Percentiles rank a stretch among this genome's conserved stretches.
Evolutionary conservation across 2,888 invertebrate species (phyloP).

Genomic region (Bellardia pandia): DNA sequence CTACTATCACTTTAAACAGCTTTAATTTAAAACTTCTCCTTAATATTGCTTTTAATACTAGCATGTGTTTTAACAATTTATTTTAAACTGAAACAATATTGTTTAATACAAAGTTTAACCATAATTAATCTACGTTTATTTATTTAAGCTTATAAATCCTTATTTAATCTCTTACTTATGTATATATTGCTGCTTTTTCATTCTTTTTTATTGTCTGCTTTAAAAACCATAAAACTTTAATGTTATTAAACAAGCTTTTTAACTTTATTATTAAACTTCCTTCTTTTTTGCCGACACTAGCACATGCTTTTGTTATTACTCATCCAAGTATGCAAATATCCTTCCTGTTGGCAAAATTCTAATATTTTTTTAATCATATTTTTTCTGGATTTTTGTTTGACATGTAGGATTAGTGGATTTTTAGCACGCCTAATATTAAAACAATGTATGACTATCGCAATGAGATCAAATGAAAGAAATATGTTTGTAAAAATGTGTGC

Average conservation of each 20-base stretch:
- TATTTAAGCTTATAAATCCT: neutral
- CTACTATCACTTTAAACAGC: too few species aligned
- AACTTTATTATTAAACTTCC: constrained; percentile 7
- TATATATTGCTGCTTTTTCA: neutral
- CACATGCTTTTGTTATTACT: constrained; percentile 1
- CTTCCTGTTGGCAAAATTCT: constrained; percentile 25
- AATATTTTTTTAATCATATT: neutral
- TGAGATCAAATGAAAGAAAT: constrained; percentile 15
- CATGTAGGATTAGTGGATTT: constrained; percentile 12
- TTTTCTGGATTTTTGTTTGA: neutral
- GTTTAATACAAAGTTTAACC: too few species aligned
- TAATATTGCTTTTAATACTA: too few species aligned
- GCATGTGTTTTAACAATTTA: too few species aligned
- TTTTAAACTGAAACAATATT: too few species aligned
- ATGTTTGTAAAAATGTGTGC: neutral
- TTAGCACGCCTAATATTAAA: constrained; percentile 51
- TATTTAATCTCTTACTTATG: neutral
- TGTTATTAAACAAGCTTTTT: constrained; percentile 22
- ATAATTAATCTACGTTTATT: neutral
- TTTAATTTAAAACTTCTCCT: too few species aligned
- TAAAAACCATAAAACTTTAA: constrained; percentile 29
- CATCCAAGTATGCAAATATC: constrained; percentile 1
- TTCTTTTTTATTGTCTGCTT: neutral
- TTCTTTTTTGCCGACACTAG: neutral
- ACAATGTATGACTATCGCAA: constrained; percentile 44